Base-by-base conservation (phyloP, 1,140 invertebrate species). In the Pseudachorutes palmiensis region DNA sequence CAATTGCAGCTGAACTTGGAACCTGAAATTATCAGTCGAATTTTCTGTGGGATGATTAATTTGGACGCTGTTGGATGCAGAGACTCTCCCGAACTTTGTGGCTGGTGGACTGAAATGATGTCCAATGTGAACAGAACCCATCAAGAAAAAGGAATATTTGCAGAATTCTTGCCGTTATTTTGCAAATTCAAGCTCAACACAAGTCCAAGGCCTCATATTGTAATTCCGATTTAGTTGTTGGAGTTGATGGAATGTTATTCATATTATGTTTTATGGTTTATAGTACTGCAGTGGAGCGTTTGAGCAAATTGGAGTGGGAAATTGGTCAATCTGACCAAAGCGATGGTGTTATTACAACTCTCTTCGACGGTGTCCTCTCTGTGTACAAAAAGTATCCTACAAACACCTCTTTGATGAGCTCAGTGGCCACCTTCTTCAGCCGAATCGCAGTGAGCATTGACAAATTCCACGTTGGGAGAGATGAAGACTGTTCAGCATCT, bases 31-130 rank as follows among this genome's bases (percentile, higher is more conserved):
- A 55, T 69, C 5, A 26, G 30, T 19, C 41, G 45, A 41, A 65
- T 73, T 29, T 51, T 73, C 33, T 55, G 36, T 36, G 72, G 69
- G 32, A n/a, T 73, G 58, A 45, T 64, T 1, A 65, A 61, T 3
- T 30, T 73, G n/a, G 30, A 71, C 29, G 29, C 65, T 28, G 63
- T 64, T 16, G 2, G 28, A 0, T 70, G 64, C 51, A 3, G 61
- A 45, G 64, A 69, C 49, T 69, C 62, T 60, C 1, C 26, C 19
- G 30, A 67, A 57, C 30, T 73, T 19, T 41, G 31, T 30, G 30
- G 60, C 1, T 73, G 72, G 72, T 73, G 72, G 72, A 33, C 22
- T n/a, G 70, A 66, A 36, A 12, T 2, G 1, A 62, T 61, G 1
- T 30, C 66, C 24, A 62, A 69, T 66, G 19, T 24, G 0, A n/a